Percentiles rank a stretch among this genome's conserved stretches.
These are phyloP conservation scores for Pogonognathellus flavescens DNA, from an alignment of 1,140 invertebrate genomes.

Conservation along the genomic window DNA sequence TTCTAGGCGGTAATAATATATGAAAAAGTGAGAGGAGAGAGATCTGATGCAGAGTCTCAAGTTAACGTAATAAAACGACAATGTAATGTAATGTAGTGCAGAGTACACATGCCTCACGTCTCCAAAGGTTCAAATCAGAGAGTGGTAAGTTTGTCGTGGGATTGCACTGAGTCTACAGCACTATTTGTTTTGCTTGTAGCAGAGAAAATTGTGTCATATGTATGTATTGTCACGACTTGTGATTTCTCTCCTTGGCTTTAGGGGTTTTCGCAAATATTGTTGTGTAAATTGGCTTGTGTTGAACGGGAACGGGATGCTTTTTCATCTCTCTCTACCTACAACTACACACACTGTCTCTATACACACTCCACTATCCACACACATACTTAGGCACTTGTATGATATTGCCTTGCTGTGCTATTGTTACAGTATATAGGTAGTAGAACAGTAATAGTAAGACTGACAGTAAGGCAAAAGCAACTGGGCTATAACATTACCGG, in stretches of 20 bases:
- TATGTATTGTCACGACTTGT: slow-evolving; percentile 44
- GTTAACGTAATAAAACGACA: slow-evolving; percentile 16
- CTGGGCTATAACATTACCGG: no score
- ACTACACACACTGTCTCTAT: no score
- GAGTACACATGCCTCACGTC: background rate
- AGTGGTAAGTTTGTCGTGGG: background rate
- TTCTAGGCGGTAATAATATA: background rate
- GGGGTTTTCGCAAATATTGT: slow-evolving; percentile 38
- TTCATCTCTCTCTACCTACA: no score
- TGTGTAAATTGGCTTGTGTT: slow-evolving; percentile 28
- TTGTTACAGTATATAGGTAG: no score
- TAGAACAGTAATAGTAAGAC: no score
- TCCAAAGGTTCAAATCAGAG: background rate
- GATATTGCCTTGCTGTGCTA: no score
- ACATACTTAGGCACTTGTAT: no score
- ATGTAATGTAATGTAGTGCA: slow-evolving; percentile 2
- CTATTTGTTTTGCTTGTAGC: slow-evolving; percentile 19
- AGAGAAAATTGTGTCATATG: slow-evolving; percentile 37
- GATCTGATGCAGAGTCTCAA: background rate
- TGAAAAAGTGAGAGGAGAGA: background rate
- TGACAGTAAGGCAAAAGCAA: no score
- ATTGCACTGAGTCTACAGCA: background rate
- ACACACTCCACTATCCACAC: no score
- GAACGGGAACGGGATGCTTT: no score
- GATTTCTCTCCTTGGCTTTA: slow-evolving; percentile 25